phyloP scores from a whole-genome alignment of 2,797 vertebrate genomes.

The Hemitrygon akajei region DNA sequence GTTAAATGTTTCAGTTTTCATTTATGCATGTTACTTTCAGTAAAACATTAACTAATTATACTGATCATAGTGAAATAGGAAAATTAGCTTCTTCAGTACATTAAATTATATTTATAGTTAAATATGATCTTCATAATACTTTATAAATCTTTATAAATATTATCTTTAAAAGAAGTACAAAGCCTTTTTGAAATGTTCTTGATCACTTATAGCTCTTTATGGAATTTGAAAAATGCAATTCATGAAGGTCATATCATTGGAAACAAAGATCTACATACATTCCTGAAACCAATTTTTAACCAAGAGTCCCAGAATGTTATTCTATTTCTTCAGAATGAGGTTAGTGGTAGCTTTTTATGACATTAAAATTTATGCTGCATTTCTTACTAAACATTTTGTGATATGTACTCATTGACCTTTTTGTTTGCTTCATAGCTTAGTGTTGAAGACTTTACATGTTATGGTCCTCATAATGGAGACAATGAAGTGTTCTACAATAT shows the following conservation, averaged over 20 bases:
- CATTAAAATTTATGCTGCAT: not conserved
- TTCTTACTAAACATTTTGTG: slow-evolving; percentile 39
- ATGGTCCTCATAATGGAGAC: slow-evolving; percentile 45
- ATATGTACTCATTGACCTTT: slow-evolving; percentile 39
- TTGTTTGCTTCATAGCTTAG: slow-evolving; percentile 56
- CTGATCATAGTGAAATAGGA: not conserved
- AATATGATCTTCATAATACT: not conserved
- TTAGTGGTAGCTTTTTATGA: slow-evolving; percentile 37
- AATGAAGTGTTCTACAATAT: slow-evolving; percentile 48
- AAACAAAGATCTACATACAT: slow-evolving; percentile 41
- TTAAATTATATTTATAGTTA: not conserved
- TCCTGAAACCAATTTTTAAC: slow-evolving; percentile 44
- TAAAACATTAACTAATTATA: not conserved
- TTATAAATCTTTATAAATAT: no score
- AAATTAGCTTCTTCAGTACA: not conserved
- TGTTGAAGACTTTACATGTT: slow-evolving; percentile 50
- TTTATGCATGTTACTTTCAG: not conserved
- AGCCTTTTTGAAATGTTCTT: not conserved
- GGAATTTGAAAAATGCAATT: slow-evolving; percentile 42
- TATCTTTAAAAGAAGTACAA: no score
- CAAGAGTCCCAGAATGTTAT: slow-evolving; percentile 44
- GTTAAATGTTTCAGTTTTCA: not conserved
- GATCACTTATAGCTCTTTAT: slow-evolving; percentile 47
- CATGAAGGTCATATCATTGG: slow-evolving; percentile 46
- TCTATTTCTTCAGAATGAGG: slow-evolving; percentile 49